Conservation (phyloP, 1,140 invertebrate species). For the Coelopa frigida region DNA sequence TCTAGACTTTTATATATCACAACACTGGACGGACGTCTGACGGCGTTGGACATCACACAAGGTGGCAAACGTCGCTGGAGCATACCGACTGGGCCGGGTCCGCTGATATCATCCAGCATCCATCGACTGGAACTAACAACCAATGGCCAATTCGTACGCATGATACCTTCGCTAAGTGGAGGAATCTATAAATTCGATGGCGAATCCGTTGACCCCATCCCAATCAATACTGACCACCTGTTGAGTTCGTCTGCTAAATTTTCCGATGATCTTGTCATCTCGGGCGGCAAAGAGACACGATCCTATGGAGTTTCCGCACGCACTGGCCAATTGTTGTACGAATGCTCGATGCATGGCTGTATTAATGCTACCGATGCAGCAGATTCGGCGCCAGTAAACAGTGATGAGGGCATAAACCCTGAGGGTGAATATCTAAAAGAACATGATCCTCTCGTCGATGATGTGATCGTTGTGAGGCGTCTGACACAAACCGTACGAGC, state of each 20-base stretch:
- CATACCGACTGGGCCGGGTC: slow-evolving; percentile 61
- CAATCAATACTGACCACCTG: slow-evolving; percentile 76
- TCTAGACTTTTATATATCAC: slow-evolving; percentile 77
- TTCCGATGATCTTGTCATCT: slow-evolving; percentile 78
- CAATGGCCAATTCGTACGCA: slow-evolving; percentile 74
- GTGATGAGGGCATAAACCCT: slow-evolving; percentile 23
- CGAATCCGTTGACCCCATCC: slow-evolving; percentile 75
- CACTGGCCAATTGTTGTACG: slow-evolving; percentile 70
- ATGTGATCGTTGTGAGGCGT: slow-evolving; percentile 71
- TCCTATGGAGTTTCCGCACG: slow-evolving; percentile 66
- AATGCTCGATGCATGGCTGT: slow-evolving; percentile 70
- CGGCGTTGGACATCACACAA: slow-evolving; percentile 62
- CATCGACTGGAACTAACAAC: slow-evolving; percentile 75
- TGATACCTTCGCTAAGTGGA: slow-evolving; percentile 88
- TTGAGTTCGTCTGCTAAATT: slow-evolving; percentile 77
- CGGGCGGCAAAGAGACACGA: slow-evolving; percentile 63
- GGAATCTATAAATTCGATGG: slow-evolving; percentile 87
- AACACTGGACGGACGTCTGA: slow-evolving; percentile 78
- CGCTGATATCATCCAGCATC: slow-evolving; percentile 76
- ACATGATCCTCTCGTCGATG: slow-evolving; percentile 47
- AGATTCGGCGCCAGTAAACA: slow-evolving; percentile 1
- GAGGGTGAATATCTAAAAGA: slow-evolving; percentile 24
- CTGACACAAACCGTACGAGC: slow-evolving; percentile 81
- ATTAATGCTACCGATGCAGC: slow-evolving; percentile 49
- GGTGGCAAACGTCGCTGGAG: slow-evolving; percentile 68